Base-by-base conservation (phyloP, 2,888 invertebrate genomes). In the Oscheius sp. region DNA sequence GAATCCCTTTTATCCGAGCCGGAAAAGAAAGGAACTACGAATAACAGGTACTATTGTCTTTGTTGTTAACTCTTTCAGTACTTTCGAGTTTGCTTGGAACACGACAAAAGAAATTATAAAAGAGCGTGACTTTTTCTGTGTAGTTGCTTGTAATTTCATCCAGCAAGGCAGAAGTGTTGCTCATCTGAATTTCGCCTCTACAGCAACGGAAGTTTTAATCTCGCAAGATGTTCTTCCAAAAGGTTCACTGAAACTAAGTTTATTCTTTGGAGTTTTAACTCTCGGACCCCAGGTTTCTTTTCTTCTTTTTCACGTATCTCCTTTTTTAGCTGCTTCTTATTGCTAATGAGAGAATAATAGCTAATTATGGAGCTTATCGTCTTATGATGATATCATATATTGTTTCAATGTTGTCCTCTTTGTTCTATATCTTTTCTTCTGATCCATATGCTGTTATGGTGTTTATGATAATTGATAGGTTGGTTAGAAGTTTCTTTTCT, bases 141-240 rank as follows among this genome's bases (percentile, higher is more conserved):
- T 85, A 3, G 77, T 82, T 45, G 63, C 75, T 47, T 74, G 80
- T 1, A 83, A 86, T 68, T 84, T 81, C 68, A 71, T 85, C 20
- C 84, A 84, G 38, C 75, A 44, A 76, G 82, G 30, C 45, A 76
- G 78, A 47, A 79, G 81, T 26, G 77, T 81, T 8, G 77, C 80
- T 5, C 84, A 84, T 47, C 57, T 86, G 69, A 85, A 86, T 70
- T 85, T 85, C 44, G 86, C 85, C 1, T 81, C 85, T n/a, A 85
- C 86, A 26, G 76, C 82, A 17, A 83, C 83, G 3, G 85, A 85
- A 56, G 51, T 83, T 14, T 71, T 85, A n/a, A 77, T 85, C 36
- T 80, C 85, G 0, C 80, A 82, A 61, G 57, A 57, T 2, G 71
- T 82, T 44, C 62, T 85, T 28, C 73, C 84, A 2, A 80, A 77